These are phyloP conservation scores for Alcis repandata DNA, from an alignment of 2,888 invertebrate species.

Conservation along the genomic window DNA sequence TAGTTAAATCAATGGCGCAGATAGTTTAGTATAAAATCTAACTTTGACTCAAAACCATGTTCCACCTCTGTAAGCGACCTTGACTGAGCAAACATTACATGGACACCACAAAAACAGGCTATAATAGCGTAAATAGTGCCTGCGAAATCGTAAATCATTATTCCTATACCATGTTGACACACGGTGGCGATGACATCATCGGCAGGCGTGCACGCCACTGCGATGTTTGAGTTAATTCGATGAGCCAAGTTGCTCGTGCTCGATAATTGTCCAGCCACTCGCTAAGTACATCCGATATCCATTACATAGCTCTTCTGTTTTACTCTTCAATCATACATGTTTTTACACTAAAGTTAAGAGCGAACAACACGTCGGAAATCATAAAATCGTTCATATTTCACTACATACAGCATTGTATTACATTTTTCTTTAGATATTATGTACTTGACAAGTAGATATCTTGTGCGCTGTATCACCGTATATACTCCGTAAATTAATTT, in stretches of 20 bases:
- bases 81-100: slow-evolving; percentile 30
- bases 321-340: slow-evolving; percentile 15
- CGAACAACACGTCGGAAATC: background rate
- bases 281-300: slow-evolving; percentile 46
- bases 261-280: slow-evolving; percentile 54
- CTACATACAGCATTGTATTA: background rate
- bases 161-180: slow-evolving; percentile 58
- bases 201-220: slow-evolving; percentile 48
- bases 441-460: no score
- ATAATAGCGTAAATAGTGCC: slow-evolving; percentile 44
- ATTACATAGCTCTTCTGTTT: slow-evolving; percentile 12
- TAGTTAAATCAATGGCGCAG: no score
- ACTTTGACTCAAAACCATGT: background rate
- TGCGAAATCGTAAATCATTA: slow-evolving; percentile 52
- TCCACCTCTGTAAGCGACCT: slow-evolving; percentile 25
- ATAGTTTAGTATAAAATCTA: background rate
- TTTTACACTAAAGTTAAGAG: slow-evolving; percentile 4
- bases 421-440: no score
- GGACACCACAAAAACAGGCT: slow-evolving; percentile 36
- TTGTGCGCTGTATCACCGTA: no score
- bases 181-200: slow-evolving; percentile 70
- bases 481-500: no score
- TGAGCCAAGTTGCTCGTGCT: slow-evolving; percentile 56
- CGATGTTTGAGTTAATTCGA: slow-evolving; percentile 65
- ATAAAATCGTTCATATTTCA: background rate